Base-by-base conservation (phyloP, 2,113 vertebrate genomes). In the Hippoglossus stenolepis region DNA sequence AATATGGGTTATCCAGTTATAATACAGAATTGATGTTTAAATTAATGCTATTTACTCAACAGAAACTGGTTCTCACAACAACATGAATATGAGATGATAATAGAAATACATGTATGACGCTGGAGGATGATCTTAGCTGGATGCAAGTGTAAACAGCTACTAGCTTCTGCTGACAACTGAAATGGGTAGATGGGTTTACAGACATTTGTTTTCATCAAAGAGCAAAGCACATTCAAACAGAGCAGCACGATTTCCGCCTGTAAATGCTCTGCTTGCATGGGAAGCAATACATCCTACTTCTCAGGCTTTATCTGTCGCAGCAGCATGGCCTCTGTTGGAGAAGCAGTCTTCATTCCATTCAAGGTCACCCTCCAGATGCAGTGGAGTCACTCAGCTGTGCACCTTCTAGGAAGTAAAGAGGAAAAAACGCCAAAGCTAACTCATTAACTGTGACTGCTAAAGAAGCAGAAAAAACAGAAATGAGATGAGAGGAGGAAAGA, bases 331-430 rank as follows among this genome's bases (percentile, higher is more conserved):
- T 72, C 38, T 59, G 80, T 43, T 43, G 65, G 75, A 54, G 18
- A 71, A 45, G 66, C 69, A 84, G 72, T 77, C 75, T 75, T 73
- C 56, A 79, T 72, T 43, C 53, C 21, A 26, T 31, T 73, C 72
- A 82, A 88, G 80, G 87, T 89, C 85, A 87, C 51, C 47, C 31
- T 59, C 47, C 66, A 80, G 72, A 73, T 85, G 58, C 59, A 54
- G 62, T 43, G 75, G 73, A 66, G 70, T 84, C 70, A 73, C 65
- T 80, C 57, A 49, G 70, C 70, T 58, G 77, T 77, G 73, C 65
- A 53, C 63, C 73, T 40, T 65, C 11, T 28, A 70, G 82, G 61
- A 82, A 59, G 54, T 61, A 65, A 40, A 75, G 66, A 69, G 49
- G 61, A 28, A 73, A 56, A 59, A 47, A 28, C 67, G 57, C n/a